Base-by-base conservation (phyloP, 2,113 vertebrate species). In the Rhinopomastus cyanomelas region DNA sequence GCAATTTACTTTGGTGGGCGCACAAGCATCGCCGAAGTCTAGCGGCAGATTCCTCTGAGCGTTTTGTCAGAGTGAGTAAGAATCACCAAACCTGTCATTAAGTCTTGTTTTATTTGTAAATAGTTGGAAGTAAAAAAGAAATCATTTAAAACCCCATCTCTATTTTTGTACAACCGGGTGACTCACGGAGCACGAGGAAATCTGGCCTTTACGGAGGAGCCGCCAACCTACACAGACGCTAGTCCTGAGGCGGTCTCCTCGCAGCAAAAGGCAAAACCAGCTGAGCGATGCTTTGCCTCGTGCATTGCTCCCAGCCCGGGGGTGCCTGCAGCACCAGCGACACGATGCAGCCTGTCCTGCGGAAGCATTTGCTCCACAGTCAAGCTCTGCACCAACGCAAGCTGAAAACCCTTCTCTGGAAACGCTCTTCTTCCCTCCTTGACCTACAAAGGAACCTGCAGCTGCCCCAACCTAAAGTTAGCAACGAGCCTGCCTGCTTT, bases 61-160 rank as follows among this genome's bases (percentile, higher is more conserved):
- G 23, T 51, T 74, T 53, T 81, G 81, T 94, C 88, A 69, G 0
- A 44, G 81, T 2, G 5, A 87, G 66, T 88, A 90, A 92, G 53
- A 74, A 93, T 93, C 78, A 37, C 59, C 57, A 72, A 87, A 67
- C 44, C 68, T 81, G 92, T 52, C 75, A 67, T 82, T 94, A 94
- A 13, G 60, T 85, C 78, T 53, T 69, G 88, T 94, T 85, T 89
- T 93, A 85, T 87, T 94, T 92, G 92, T 87, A 94, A 94, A 96
- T 27, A 91, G 49, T 93, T 64, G 8, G 83, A 94, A 79, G 67
- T 57, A 57, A 87, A 93, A 61, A 92, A 74, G 79, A 51, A 23
- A 51, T 23, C 15, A 23, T 23, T 42, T 15, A 42, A 42, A 42
- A 42, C n/a, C n/a, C n/a, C n/a, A 42, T 27, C 48, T 46, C 85